Evolutionary conservation across 1,140 invertebrate genomes (phyloP).

Genomic region (Aphis craccivora): DNA sequence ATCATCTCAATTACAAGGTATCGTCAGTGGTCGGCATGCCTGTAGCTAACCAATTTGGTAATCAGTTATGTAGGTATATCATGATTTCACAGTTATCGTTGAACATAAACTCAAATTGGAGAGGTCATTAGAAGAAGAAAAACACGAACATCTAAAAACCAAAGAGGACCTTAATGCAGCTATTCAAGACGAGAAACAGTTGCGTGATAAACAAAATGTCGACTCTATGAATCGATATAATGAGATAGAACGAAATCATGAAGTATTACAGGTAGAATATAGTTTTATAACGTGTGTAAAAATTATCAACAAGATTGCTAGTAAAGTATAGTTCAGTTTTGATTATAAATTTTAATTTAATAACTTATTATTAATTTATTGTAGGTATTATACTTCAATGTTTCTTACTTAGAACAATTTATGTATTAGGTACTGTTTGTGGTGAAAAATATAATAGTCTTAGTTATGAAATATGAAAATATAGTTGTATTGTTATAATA

Average conservation of each 20-base stretch:
- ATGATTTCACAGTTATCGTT: slow-evolving; percentile 65
- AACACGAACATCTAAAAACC: slow-evolving; percentile 65
- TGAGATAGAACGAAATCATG: slow-evolving; percentile 66
- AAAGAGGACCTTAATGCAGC: slow-evolving; percentile 66
- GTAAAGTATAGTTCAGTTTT: not conserved
- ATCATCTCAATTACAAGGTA: slow-evolving; percentile 63
- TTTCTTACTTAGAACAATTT: not conserved
- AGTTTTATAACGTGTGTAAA: not conserved
- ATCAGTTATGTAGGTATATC: slow-evolving; percentile 27
- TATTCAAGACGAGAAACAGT: slow-evolving; percentile 65
- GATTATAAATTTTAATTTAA: not conserved
- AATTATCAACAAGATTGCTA: not conserved
- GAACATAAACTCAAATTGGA: slow-evolving; percentile 67
- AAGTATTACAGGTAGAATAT: slow-evolving; percentile 63
- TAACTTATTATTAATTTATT: not conserved
- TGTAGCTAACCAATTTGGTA: not conserved
- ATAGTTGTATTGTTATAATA: not conserved
- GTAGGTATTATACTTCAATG: not conserved
- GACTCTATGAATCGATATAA: slow-evolving; percentile 66
- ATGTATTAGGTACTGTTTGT: not conserved
- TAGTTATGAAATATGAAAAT: not conserved
- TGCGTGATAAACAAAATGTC: slow-evolving; percentile 66
- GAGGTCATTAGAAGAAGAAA: slow-evolving; percentile 67
- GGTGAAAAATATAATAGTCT: not conserved
- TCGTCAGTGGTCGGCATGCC: too few relatives aligned